phyloP scores from a whole-genome alignment of 2,113 vertebrate genomes.

The Proterorhinus semilunaris region DNA sequence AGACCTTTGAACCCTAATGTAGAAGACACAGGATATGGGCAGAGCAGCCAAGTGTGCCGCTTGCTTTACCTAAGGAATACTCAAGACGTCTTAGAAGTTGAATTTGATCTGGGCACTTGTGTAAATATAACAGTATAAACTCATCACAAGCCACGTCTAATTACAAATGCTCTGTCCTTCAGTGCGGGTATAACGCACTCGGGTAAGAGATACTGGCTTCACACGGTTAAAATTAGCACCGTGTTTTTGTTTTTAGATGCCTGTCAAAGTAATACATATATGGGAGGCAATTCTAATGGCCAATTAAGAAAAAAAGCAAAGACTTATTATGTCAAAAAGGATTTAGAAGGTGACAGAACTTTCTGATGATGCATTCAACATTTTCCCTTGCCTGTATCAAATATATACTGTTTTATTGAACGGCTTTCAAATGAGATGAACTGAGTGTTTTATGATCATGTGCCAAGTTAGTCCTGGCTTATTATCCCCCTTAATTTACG shows the following conservation, averaged over 20 bases:
- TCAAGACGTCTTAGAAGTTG: background rate
- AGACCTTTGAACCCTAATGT: background rate
- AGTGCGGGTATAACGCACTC: constrained; percentile 18
- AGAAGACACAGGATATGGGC: background rate
- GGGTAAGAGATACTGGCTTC: constrained; percentile 24
- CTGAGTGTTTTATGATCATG: background rate
- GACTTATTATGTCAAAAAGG: background rate
- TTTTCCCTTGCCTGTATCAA: background rate
- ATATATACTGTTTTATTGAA: background rate
- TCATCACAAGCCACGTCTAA: background rate
- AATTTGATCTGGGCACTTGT: background rate
- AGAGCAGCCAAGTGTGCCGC: background rate
- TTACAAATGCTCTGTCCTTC: constrained; percentile 25
- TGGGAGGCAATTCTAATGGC: background rate
- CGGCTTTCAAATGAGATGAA: background rate
- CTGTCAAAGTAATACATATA: constrained; percentile 8
- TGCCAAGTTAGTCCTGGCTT: background rate
- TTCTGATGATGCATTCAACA: background rate
- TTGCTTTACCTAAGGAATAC: background rate
- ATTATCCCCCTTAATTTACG: background rate
- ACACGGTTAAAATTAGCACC: constrained; percentile 38
- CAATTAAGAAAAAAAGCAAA: background rate
- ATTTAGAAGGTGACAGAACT: background rate
- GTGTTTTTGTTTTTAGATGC: constrained; percentile 4
- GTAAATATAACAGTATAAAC: background rate